These are phyloP conservation scores for Drosophila azteca DNA, from an alignment of 1,140 invertebrate genomes.

Conservation along the genomic window DNA sequence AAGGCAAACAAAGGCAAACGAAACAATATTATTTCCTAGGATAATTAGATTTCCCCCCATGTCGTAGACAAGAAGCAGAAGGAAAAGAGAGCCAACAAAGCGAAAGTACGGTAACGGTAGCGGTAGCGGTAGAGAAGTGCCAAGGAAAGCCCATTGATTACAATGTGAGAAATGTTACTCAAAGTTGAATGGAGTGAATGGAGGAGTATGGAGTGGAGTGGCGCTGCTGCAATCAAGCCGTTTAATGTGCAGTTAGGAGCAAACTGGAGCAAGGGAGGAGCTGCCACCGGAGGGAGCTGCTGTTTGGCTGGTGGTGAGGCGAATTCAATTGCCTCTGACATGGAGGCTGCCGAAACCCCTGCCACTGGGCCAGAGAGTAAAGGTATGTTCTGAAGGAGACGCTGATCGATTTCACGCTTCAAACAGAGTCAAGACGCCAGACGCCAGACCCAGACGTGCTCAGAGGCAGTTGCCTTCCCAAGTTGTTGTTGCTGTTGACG, in stretches of 20 bases:
- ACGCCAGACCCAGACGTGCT: conserved; percentile 45
- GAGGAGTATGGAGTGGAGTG: conserved; percentile 44
- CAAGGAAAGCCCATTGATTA: conserved; percentile 33
- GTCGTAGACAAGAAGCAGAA: conserved; percentile 15
- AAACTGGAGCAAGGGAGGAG: conserved; percentile 46
- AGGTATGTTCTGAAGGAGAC: conserved; percentile 9
- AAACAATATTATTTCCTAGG: conserved; percentile 52
- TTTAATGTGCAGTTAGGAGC: conserved; percentile 76
- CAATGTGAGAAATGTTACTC: conserved; percentile 31
- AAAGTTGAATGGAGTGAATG: conserved; percentile 41
- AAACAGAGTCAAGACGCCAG: conserved; percentile 21
- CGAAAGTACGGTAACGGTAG: background rate
- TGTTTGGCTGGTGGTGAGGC: conserved; percentile 12
- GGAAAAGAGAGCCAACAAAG: conserved; percentile 19
- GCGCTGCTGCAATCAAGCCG: conserved; percentile 67
- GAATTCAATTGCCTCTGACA: conserved; percentile 77
- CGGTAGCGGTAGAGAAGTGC: background rate
- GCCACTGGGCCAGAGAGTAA: conserved; percentile 5
- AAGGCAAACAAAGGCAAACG: conserved; percentile 31
- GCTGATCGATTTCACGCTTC: conserved; percentile 73
- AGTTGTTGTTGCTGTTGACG: conserved; percentile 35
- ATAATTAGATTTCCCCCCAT: conserved; percentile 64
- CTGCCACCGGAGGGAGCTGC: conserved; percentile 22
- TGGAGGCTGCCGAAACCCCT: conserved; percentile 48
- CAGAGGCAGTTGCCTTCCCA: conserved; percentile 12